A percentile compares a stretch with the other conserved stretches of the same genome.
Conservation (phyloP, 2,888 invertebrate species). For the Ferrisia virgata region DNA sequence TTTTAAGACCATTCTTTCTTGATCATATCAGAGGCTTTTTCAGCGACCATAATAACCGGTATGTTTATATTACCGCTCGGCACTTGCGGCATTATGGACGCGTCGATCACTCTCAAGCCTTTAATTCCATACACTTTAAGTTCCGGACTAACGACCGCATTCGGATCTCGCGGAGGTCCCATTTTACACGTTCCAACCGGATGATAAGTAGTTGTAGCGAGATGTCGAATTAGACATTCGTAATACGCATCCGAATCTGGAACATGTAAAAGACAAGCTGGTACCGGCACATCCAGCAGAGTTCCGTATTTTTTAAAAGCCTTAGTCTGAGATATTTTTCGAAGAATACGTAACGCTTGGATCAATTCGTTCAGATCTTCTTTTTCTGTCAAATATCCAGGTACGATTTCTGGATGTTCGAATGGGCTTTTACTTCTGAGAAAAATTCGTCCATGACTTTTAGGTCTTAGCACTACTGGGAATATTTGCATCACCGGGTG, state of each 20-base stretch:
- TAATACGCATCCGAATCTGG: not conserved
- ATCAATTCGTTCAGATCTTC: not conserved
- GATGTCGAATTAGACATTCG: not conserved
- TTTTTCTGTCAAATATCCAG: not conserved
- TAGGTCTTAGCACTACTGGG: not conserved
- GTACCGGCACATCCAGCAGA: not conserved
- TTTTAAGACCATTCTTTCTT: slow-evolving; percentile 51
- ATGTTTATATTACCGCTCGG: slow-evolving; percentile 22
- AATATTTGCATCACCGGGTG: not conserved
- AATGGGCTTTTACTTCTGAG: not conserved
- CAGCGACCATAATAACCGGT: slow-evolving; percentile 10
- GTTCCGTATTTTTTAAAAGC: not conserved
- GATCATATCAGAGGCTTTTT: slow-evolving; percentile 50
- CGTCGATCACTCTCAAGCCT: not conserved
- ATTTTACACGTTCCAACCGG: slow-evolving; percentile 28
- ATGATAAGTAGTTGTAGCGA: not conserved
- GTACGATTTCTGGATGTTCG: not conserved
- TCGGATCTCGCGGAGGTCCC: not conserved
- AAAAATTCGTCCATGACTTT: not conserved
- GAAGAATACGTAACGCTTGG: not conserved
- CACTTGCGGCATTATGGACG: slow-evolving; percentile 26
- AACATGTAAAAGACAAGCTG: not conserved
- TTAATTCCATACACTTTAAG: slow-evolving; percentile 22
- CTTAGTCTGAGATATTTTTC: not conserved
- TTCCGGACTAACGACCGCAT: not conserved